Conservation (phyloP, 2,113 vertebrate species). For the Pagrus major region DNA sequence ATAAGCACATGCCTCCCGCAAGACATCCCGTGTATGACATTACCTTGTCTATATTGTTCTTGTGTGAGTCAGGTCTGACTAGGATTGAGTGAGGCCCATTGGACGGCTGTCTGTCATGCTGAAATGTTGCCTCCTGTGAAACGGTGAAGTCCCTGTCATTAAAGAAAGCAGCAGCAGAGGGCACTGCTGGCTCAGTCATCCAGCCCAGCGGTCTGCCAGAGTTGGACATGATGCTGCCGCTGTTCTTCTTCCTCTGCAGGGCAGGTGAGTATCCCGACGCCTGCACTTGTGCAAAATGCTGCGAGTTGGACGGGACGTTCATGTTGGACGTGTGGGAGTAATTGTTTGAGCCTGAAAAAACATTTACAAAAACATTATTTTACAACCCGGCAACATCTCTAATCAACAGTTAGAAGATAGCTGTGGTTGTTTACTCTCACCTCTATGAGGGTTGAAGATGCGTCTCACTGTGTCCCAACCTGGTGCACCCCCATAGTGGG, state of each 20-base stretch:
- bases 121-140: conserved; percentile 79
- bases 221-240: conserved; percentile 62
- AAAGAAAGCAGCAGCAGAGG: conserved; percentile 82
- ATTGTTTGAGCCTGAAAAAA: conserved; percentile 77
- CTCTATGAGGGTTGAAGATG: conserved; percentile 79
- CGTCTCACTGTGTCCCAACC: conserved; percentile 84
- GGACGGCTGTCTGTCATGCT: conserved; percentile 70
- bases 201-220: conserved; percentile 64
- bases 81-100: conserved; percentile 92
- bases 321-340: conserved; percentile 74
- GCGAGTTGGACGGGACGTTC: conserved; percentile 76
- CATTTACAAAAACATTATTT: not conserved
- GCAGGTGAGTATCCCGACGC: conserved; percentile 67
- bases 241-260: conserved; percentile 81
- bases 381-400: not conserved
- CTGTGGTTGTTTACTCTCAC: conserved; percentile 63
- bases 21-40: not conserved
- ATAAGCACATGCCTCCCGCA: not conserved
- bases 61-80: conserved; percentile 91
- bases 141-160: conserved; percentile 84
- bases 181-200: conserved; percentile 76
- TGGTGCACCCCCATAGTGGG: conserved; percentile 70
- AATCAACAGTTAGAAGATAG: not conserved
- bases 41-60: conserved; percentile 90
- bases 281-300: conserved; percentile 83